A percentile compares a stretch with the other conserved stretches of the same genome.
Evolutionary conservation across 53 echinoderm and acorn worm genomes (phyloP).

Genomic region (Actinopyga echinites): DNA sequence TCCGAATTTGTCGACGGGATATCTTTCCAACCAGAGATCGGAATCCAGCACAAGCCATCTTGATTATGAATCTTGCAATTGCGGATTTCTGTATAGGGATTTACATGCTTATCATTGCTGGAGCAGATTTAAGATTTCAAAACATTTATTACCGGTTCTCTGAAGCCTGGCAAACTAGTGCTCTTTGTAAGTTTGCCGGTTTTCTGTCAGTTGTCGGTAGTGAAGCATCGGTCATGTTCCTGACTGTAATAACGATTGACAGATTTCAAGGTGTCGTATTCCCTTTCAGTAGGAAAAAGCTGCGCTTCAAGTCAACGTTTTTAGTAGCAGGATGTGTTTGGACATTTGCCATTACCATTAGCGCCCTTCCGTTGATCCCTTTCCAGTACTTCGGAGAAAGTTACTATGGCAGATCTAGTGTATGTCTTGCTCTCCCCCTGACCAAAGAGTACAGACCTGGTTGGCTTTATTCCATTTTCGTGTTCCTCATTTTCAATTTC

Average conservation of each 20-base stretch:
- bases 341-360: neutral
- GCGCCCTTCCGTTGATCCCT: neutral
- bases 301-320: too few relatives aligned
- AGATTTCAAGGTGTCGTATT: slow-evolving; percentile 4
- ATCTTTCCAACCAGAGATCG: neutral
- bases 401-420: slow-evolving; percentile 33
- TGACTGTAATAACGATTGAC: slow-evolving; percentile 46
- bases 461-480: slow-evolving; percentile 48
- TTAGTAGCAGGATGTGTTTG: too few relatives aligned
- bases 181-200: slow-evolving; percentile 23
- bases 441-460: neutral
- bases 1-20: neutral
- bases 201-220: slow-evolving; percentile 17
- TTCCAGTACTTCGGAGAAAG: slow-evolving; percentile 2
- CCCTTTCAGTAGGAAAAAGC: too few relatives aligned
- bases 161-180: slow-evolving; percentile 9
- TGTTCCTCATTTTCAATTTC: too few relatives aligned
- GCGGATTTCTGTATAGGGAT: slow-evolving; percentile 87
- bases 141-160: neutral
- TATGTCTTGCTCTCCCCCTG: slow-evolving; percentile 36
- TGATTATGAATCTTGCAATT: slow-evolving; percentile 86
- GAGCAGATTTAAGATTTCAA: slow-evolving; percentile 55
- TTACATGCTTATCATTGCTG: slow-evolving; percentile 77
- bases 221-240: slow-evolving; percentile 37
- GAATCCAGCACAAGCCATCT: slow-evolving; percentile 62